Base-by-base conservation (phyloP, 1,140 invertebrate genomes). In the Grapholita molesta region DNA sequence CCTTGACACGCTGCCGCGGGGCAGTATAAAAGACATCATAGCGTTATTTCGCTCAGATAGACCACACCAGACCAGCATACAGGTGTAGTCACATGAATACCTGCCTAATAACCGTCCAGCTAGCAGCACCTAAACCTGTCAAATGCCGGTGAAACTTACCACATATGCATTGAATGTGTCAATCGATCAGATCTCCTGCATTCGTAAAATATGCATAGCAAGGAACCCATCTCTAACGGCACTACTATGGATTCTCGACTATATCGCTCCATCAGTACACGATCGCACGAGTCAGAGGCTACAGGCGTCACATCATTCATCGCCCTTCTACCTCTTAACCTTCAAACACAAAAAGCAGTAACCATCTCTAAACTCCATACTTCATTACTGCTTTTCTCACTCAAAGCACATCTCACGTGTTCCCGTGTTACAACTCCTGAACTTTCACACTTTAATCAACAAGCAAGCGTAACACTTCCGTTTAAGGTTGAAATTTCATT, bases 271-370 rank as follows among this genome's bases (percentile, higher is more conserved):
- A 71, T 65, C 33, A 71, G 6, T 73, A 72, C 78, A 79, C 75
- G 75, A 79, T 79, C 72, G 74, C 80, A 75, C 74, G 75, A 85
- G 83, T 86, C 84, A 85, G 79, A 85, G 84, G 83, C 79, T 82
- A 83, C 76, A 74, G 73, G 78, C 80, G 78, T 80, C 82, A 79
- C 82, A 88, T 86, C 86, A 85, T 72, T 88, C 86, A 88, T 85
- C 76, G 73, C 80, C 77, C 77, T 78, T 84, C 85, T 84, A 79
- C 76, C 76, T 81, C 73, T 77, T 72, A 77, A 70, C 79, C 76
- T 73, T 76, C 78, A 68, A 48, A 18, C 6, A 6, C 42, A 48
- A 48, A 48, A 48, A 48, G 42, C 8, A 9, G 18, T 48, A 48
- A 48, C 42, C 42, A 21, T 21, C 42, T 48, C 3, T 0, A 48